Evolutionary conservation across 2,113 vertebrate genomes (phyloP), one percentile per base, ranked within the genome.

Genomic region (Balaenoptera acutorostrata): DNA sequence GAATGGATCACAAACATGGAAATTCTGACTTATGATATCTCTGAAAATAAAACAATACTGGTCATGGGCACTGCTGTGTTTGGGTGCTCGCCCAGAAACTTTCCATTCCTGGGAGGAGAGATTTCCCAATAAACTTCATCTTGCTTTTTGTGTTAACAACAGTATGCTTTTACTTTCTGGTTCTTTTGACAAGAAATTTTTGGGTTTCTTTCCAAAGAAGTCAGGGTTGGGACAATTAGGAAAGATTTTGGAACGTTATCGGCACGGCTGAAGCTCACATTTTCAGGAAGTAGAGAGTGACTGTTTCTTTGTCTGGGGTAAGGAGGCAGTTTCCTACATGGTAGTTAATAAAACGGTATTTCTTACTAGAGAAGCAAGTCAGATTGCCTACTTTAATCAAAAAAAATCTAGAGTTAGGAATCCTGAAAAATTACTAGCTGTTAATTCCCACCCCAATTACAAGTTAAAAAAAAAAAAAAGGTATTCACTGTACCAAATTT

Each of bases 321-420:
- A 82, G 14, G 71, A 93, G 55, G 57, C 61, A 68, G 25, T 94
- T 96, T 86, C 31, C 46, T 86, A 77, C 14, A 66, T 0, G 9
- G 39, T 84, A 92, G 72, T 93, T 95, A 83, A 87, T 91, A 46
- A 92, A 80, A 75, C 39, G 21, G 11, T 71, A 69, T 96, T 92
- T 91, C 83, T 95, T 75, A 71, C 39, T 75, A 75, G 17, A 93
- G 78, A 93, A 69, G 25, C 96, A 85, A 97, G 36, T 90, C 85
- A 83, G 55, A 83, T 86, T 49, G 68, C 80, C 78, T 93, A 57
- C 63, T 87, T 64, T 87, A 92, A 81, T 90, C 74, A 88, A 88
- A 75, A 89, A 44, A 75, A 72, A 55, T 59, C 12, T 66, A 41
- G 66, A 87, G 63, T 71, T 96, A 66, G 55, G 41, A 75, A 96